These are phyloP conservation scores for Oxyscelio sp. DNA, from an alignment of 2,888 invertebrate species.

Conservation along the genomic window DNA sequence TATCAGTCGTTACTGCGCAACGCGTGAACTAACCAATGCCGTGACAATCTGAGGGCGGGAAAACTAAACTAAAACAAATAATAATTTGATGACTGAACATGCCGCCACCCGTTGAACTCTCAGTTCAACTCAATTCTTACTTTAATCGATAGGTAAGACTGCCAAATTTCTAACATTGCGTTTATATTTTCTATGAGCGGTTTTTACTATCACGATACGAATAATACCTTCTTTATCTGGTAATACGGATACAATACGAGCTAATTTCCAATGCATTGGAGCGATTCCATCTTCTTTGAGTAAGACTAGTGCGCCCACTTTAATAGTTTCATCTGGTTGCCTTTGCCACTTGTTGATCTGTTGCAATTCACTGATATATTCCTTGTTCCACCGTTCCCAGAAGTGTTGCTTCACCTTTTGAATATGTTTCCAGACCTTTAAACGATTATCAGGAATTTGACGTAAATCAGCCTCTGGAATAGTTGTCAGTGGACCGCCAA, in stretches of 20 bases:
- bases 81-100: background rate
- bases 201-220: background rate
- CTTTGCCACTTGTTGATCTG: slow-evolving; percentile 56
- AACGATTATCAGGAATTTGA: too few species aligned
- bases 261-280: slow-evolving; percentile 34
- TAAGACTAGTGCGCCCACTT: slow-evolving; percentile 65
- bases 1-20: too few species aligned
- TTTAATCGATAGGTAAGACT: background rate
- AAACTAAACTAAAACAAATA: background rate
- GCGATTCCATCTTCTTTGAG: slow-evolving; percentile 5
- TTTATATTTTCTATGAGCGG: background rate
- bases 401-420: slow-evolving; percentile 61
- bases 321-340: slow-evolving; percentile 74
- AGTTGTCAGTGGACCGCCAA: too few species aligned
- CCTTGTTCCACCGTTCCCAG: slow-evolving; percentile 64
- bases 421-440: slow-evolving; percentile 38
- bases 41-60: too few species aligned
- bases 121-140: slow-evolving; percentile 2
- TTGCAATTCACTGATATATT: slow-evolving; percentile 63
- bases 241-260: background rate
- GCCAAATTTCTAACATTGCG: background rate
- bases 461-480: too few species aligned
- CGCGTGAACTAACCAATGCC: too few species aligned
- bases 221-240: background rate
- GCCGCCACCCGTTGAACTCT: slow-evolving; percentile 9